These are phyloP conservation scores for Portunus trituberculatus DNA, from an alignment of 1,140 invertebrate species.

Conservation along the genomic window DNA sequence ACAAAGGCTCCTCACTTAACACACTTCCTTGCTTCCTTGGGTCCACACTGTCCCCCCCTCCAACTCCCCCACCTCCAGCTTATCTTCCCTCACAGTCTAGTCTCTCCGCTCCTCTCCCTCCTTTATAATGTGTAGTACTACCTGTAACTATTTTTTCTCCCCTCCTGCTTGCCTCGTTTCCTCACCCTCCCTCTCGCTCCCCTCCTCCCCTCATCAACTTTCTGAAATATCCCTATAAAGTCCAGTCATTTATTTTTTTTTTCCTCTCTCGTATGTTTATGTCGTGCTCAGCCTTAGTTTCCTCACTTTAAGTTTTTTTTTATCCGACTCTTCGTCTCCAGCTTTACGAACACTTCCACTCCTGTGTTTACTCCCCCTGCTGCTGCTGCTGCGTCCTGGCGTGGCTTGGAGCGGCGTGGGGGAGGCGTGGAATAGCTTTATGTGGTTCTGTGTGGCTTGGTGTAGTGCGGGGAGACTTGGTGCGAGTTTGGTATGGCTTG, in stretches of 20 bases:
- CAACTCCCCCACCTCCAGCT: background rate
- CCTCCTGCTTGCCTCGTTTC: background rate
- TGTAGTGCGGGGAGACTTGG: too few species aligned
- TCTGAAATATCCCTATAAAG: background rate
- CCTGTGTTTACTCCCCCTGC: background rate
- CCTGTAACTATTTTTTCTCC: background rate
- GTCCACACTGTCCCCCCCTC: background rate
- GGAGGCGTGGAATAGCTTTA: too few species aligned
- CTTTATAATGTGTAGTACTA: background rate
- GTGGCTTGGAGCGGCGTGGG: background rate
- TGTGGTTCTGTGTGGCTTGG: too few species aligned
- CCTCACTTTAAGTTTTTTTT: background rate
- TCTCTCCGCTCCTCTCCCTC: background rate
- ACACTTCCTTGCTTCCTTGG: background rate
- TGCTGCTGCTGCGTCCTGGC: background rate
- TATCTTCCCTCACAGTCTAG: background rate
- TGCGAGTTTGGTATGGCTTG: too few species aligned
- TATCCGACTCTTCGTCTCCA: background rate
- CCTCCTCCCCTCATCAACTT: background rate
- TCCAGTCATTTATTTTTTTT: background rate
- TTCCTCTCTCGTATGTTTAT: background rate
- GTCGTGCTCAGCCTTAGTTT: background rate
- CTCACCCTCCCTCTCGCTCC: background rate
- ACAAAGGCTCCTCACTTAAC: too few species aligned
- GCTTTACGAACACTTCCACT: background rate